Evolutionary conservation across 2,888 invertebrate genomes (phyloP).

Genomic region (Pantelozetes paolii): DNA sequence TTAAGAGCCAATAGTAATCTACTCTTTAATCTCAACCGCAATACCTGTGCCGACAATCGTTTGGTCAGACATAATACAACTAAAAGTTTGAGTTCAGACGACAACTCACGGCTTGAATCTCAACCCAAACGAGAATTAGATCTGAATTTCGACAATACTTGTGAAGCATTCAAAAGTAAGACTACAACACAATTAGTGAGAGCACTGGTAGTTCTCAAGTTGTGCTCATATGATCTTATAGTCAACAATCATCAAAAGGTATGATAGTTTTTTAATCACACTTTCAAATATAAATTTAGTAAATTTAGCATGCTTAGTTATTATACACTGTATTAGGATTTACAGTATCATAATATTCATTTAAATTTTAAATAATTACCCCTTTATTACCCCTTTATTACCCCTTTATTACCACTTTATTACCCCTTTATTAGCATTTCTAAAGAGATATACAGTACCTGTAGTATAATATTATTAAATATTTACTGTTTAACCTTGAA

Average conservation of each 20-base stretch:
- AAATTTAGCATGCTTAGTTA: too few species aligned
- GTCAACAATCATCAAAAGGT: slow-evolving; percentile 92
- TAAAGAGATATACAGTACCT: too few species aligned
- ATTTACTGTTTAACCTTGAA: too few species aligned
- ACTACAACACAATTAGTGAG: slow-evolving; percentile 84
- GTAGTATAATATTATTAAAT: too few species aligned
- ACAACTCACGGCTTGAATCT: background rate
- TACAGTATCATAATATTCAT: too few species aligned
- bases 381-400: too few species aligned
- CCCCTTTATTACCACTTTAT: too few species aligned
- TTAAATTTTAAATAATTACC: too few species aligned
- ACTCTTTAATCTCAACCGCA: background rate
- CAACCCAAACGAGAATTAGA: slow-evolving; percentile 59
- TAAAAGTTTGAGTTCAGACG: background rate
- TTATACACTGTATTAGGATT: too few species aligned
- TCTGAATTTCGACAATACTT: slow-evolving; percentile 75
- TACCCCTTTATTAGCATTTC: too few species aligned
- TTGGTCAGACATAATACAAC: background rate
- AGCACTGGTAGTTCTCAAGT: slow-evolving; percentile 82
- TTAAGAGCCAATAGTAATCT: background rate
- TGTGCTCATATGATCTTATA: slow-evolving; percentile 79
- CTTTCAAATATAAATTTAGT: too few species aligned
- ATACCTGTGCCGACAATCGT: background rate
- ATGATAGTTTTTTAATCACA: slow-evolving; percentile 50
- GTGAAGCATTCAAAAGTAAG: slow-evolving; percentile 92